Base-by-base conservation (phyloP, 2,888 invertebrate species). In the Bruchidius siliquastri region DNA sequence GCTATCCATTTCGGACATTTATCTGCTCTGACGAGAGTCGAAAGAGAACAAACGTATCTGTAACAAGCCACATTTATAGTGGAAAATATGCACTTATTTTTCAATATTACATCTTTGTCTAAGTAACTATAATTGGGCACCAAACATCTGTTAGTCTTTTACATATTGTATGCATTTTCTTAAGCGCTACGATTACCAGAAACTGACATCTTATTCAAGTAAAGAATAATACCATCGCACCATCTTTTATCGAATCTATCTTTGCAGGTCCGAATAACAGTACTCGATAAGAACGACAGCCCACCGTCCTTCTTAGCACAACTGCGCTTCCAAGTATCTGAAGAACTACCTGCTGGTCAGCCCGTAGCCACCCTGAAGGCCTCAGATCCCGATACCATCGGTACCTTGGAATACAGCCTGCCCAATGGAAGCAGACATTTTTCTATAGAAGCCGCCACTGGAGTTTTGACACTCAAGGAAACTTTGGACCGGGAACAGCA, bases 221-320 rank as follows among this genome's bases (percentile, higher is more conserved):
- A 4, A 4, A 26, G 2, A 8, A 26, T 26, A 4, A 4, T 26
- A 26, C 2, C 3, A 2, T 26, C 8, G 8, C 26, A 26, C 26
- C 26, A 8, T 8, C 26, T 26, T 8, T 26, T 2, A 26, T 26
- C 26, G 26, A 26, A 26, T 26, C 86, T 81, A 82, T 84, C 79
- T 81, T 91, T 90, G 22, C 92, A 97, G 96, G 94, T 96, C 80
- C 91, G 91, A 86, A 92, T 97, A 80, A 92, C 91, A 74, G 93
- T 97, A 72, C 86, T 94, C 85, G 98, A 98, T 88, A 94, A 94
- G 87, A 98, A 98, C 86, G 98, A 98, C 88, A 96, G 95, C 82
- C 96, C 97, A n/a, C 98, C 98, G 2, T 91, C 92, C 73, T 96
- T 96, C 89, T 91, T 92, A 77, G 90, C 92, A 66, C 93, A 93